A percentile compares a stretch with the other conserved stretches of the same genome.
Conservation (phyloP, 2,888 invertebrate species). For the Drosophila sordidapex region DNA sequence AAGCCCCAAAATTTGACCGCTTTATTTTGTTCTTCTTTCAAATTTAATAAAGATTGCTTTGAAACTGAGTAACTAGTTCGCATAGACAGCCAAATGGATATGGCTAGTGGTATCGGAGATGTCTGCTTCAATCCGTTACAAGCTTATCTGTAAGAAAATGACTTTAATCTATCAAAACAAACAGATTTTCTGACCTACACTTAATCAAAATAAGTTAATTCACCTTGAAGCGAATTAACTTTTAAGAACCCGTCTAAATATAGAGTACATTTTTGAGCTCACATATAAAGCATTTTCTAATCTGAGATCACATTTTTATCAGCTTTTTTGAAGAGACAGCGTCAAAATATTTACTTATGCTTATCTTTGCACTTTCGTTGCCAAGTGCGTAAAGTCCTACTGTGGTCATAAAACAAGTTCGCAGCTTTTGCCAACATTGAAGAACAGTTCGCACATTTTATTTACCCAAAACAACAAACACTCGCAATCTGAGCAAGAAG, state of each 20-base stretch:
- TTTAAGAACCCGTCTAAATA: neutral
- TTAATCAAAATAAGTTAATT: neutral
- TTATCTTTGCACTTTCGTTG: slow-evolving; percentile 11
- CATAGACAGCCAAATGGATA: rapidly evolving
- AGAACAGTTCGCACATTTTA: slow-evolving; percentile 30
- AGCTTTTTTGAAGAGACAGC: neutral
- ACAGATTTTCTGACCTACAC: neutral
- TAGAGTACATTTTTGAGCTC: neutral
- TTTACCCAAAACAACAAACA: slow-evolving; percentile 19
- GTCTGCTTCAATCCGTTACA: neutral
- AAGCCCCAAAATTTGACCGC: neutral
- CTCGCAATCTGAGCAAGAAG: slow-evolving; percentile 9
- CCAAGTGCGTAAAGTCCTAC: neutral
- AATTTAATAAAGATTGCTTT: neutral
- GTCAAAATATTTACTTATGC: slow-evolving; percentile 43
- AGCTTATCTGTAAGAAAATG: neutral
- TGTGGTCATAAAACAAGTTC: slow-evolving; percentile 14
- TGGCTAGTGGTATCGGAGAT: neutral
- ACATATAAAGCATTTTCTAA: neutral
- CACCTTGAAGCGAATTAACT: neutral
- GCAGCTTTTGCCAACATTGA: slow-evolving; percentile 18
- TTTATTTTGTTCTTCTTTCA: too few relatives aligned
- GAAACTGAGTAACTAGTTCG: neutral
- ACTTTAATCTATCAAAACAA: neutral
- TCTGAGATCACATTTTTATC: neutral